Percentiles rank a stretch among this genome's conserved stretches.
Conservation (phyloP, 2,888 invertebrate genomes). For the Sisyra nigra region DNA sequence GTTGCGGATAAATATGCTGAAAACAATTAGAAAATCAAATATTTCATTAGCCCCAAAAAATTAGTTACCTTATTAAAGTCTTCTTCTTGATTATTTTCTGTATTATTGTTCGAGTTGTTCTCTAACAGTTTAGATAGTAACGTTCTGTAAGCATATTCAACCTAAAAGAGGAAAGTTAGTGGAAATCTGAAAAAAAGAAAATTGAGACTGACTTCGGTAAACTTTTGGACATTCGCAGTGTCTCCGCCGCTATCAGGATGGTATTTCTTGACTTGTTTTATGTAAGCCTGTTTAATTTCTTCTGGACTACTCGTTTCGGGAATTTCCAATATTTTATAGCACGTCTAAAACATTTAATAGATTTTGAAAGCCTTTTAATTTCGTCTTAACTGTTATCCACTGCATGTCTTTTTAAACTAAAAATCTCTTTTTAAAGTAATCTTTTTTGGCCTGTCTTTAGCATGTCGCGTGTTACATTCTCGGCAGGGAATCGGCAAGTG, state of each 20-base stretch:
- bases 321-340: constrained; percentile 48
- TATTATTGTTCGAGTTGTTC: constrained; percentile 27
- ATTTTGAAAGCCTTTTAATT: too few relatives aligned
- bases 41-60: neutral
- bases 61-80: constrained; percentile 38
- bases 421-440: too few relatives aligned
- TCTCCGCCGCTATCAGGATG: constrained; percentile 69
- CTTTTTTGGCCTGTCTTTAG: too few relatives aligned
- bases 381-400: too few relatives aligned
- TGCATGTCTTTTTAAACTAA: too few relatives aligned
- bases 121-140: constrained; percentile 28
- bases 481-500: too few relatives aligned
- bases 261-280: constrained; percentile 59
- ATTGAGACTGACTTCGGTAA: constrained; percentile 38
- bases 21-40: constrained; percentile 1
- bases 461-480: too few relatives aligned
- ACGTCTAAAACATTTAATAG: constrained; percentile 49
- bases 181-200: constrained; percentile 2
- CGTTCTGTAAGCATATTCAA: constrained; percentile 55
- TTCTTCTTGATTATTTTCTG: constrained; percentile 29
- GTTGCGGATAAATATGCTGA: constrained; percentile 76
- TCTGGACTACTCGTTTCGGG: constrained; percentile 52
- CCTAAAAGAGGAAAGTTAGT: constrained; percentile 26
- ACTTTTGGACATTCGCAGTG: constrained; percentile 56
- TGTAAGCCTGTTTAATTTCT: constrained; percentile 52